phyloP scores from a whole-genome alignment of 2,888 invertebrate species.

The Amiota mariae region DNA sequence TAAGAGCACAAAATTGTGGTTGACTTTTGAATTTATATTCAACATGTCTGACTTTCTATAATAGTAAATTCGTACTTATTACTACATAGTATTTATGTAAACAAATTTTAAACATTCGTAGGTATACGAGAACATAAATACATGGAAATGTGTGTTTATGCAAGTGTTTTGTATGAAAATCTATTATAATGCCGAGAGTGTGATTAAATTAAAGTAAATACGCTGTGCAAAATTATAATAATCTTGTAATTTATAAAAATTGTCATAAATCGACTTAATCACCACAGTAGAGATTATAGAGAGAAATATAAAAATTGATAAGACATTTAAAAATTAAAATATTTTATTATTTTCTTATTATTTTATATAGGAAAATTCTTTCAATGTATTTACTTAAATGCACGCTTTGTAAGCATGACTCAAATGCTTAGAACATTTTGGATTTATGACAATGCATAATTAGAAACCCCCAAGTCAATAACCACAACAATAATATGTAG shows the following conservation, averaged over 20 bases:
- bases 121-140: conserved; percentile 1
- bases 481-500: conserved; percentile 3
- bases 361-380: background rate
- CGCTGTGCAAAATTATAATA: background rate
- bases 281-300: background rate
- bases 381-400: background rate
- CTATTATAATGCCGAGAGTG: background rate
- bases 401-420: conserved; percentile 18
- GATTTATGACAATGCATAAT: conserved; percentile 20
- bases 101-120: background rate
- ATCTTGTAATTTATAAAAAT: background rate
- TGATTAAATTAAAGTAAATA: background rate
- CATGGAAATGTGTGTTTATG: too few species aligned
- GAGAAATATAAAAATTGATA: background rate
- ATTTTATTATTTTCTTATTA: background rate
- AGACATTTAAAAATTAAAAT: background rate
- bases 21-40: conserved; percentile 8
- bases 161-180: background rate
- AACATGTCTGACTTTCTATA: too few species aligned
- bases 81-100: too few species aligned
- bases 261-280: background rate
- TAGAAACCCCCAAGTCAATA: background rate
- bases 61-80: too few species aligned
- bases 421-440: conserved; percentile 15
- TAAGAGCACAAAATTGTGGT: background rate